Base-by-base conservation (phyloP, 2,113 vertebrate genomes). In the Dascyllus trimaculatus region DNA sequence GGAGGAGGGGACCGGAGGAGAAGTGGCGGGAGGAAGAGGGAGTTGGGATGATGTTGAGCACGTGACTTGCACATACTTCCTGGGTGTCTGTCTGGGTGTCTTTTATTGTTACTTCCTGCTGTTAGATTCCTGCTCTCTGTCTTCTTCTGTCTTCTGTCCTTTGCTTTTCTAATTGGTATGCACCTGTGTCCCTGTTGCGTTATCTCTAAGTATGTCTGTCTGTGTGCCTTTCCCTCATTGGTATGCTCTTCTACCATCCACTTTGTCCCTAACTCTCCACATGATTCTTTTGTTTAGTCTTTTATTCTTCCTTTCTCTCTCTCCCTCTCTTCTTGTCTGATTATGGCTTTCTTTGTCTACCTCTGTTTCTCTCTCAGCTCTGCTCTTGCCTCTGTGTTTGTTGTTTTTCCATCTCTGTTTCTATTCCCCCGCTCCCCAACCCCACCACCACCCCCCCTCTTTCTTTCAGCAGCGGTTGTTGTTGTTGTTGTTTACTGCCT, bases 401-500 rank as follows among this genome's bases (percentile, higher is more conserved):
- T 73, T 85, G 74, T 85, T 85, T 81, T 82, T 75, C 75, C 63
- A 46, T 80, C 73, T 86, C 64, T 83, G 46, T 80, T 77, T 82
- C 76, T 75, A 75, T 85, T 80, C 85, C 80, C 88, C 70, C 26
- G 22, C 71, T 85, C 86, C 81, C 60, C 80, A 32, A 2, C 48
- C 32, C 32, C 32, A 7, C 32, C 32, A 10, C 74, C 51, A 74
- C 81, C 80, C 51, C 76, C 81, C 80, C 46, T 72, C 81, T 70
- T 78, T 78, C 73, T 73, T 75, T 70, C 43, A 29, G 73, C 62
- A 64, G 56, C 83, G 78, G 77, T 87, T 85, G 82, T 91, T 75
- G 87, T 90, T 90, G 87, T 89, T 92, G 80, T 93, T 95, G 93
- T 94, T 94, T 94, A 94, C 90, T 88, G 89, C 80, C 85, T 93